Base-by-base conservation (phyloP, 2,113 vertebrate genomes). In the Pluvianellus socialis region DNA sequence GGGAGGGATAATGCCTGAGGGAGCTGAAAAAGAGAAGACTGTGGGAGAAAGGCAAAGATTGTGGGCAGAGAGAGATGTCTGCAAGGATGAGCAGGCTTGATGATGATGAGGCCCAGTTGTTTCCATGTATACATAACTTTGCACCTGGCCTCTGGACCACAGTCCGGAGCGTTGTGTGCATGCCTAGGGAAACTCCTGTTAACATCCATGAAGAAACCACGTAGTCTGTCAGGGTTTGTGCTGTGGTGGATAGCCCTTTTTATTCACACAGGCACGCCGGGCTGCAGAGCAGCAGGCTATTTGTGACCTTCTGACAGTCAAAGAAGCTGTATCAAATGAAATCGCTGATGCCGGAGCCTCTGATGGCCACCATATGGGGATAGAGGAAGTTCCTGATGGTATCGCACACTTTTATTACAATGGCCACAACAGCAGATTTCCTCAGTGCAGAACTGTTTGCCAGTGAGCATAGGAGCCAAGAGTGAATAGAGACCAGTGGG, bases 281-380 rank as follows among this genome's bases (percentile, higher is more conserved):
- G 53, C 86, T 81, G 75, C 40, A 18, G 4, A 86, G 75, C 86
- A 87, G 93, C 86, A 87, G 93, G 86, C 73, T 92, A 71, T 52
- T 56, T 85, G 74, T 53, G 87, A 95, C 96, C 77, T 92, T 74
- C 77, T 85, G 84, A 62, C 70, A 79, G 77, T 63, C 62, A 71
- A 40, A 84, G 63, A 73, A 90, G 40, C 63, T 86, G 66, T 53
- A 93, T 76, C 66, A 95, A 79, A 92, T 86, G 84, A 92, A 96
- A 88, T 14, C 70, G 44, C 83, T 95, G 73, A 74, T 94, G 83
- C 68, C 5, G 35, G 75, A 91, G n/a, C 38, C 88, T 94, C 94
- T 96, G 87, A 90, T 96, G 96, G 96, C 58, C 74, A 65, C 94
- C 96, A 96, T 93, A 96, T 94, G 96, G 91, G 81, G 45, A 72